These are phyloP conservation scores for Drosophila kepulauana DNA, from an alignment of 1,140 invertebrate species.

Conservation along the genomic window DNA sequence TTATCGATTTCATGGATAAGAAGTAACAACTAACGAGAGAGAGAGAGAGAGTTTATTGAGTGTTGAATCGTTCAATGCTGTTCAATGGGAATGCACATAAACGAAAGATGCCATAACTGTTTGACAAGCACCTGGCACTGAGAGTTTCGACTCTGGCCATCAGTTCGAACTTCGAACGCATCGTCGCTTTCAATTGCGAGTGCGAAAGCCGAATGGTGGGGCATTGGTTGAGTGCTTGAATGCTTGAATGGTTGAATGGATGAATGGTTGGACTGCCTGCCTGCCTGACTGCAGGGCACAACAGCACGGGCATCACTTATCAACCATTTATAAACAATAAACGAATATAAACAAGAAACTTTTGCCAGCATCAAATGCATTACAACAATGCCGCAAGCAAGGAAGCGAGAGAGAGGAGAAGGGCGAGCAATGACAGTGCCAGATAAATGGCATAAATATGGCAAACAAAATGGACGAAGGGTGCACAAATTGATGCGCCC, in stretches of 20 bases:
- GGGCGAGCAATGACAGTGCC: conserved; percentile 12
- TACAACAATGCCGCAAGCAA: conserved; percentile 57
- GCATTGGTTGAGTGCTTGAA: background rate
- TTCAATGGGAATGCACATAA: conserved; percentile 21
- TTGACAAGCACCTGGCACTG: conserved; percentile 45
- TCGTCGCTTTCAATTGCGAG: background rate
- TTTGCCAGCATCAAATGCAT: conserved; percentile 72
- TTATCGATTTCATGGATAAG: conserved; percentile 28
- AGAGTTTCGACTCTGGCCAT: background rate
- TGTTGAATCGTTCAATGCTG: background rate
- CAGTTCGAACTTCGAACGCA: background rate
- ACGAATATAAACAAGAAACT: conserved; percentile 82
- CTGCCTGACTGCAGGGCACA: conserved; percentile 9
- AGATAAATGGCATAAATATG: conserved; percentile 76
- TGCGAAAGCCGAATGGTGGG: background rate
- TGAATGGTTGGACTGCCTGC: conserved; percentile 1
- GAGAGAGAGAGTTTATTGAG: background rate
- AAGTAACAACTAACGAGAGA: background rate
- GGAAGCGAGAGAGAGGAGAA: background rate
- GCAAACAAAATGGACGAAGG: conserved; percentile 73
- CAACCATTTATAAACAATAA: conserved; percentile 82
- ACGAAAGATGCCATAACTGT: conserved; percentile 36
- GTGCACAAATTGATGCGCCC: conserved; percentile 62
- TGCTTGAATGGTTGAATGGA: background rate
- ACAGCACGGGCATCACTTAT: conserved; percentile 65